These are phyloP conservation scores for Salmo trutta DNA, from an alignment of 2,797 vertebrate genomes.

Conservation along the genomic window DNA sequence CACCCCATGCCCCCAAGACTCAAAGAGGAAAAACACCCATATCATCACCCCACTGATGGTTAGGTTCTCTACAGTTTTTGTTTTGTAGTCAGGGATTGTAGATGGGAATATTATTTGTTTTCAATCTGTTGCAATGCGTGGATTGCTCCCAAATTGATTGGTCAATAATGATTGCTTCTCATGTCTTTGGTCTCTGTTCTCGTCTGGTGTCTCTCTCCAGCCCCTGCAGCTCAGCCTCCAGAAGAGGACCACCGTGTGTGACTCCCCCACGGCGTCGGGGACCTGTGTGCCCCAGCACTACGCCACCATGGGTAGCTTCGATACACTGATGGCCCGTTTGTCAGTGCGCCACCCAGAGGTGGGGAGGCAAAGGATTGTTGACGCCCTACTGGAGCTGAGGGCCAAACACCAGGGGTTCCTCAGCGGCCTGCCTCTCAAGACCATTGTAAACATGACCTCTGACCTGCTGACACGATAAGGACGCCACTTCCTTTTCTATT, in stretches of 20 bases:
- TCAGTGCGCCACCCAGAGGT: slow-evolving; percentile 53
- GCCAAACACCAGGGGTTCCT: slow-evolving; percentile 51
- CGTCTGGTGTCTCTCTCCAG: slow-evolving; percentile 4
- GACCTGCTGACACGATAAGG: slow-evolving; percentile 52
- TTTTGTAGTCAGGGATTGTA: neutral
- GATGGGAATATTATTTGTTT: neutral
- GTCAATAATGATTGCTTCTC: neutral
- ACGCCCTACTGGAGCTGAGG: slow-evolving; percentile 62
- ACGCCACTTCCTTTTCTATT: neutral
- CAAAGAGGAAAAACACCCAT: neutral
- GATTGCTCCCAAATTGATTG: neutral
- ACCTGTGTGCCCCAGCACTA: no score
- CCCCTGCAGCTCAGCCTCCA: slow-evolving; percentile 32
- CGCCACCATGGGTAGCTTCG: slow-evolving; percentile 62
- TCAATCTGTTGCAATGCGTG: neutral
- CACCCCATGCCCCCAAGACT: neutral
- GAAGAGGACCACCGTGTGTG: slow-evolving; percentile 40
- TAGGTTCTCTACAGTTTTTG: neutral
- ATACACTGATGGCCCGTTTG: slow-evolving; percentile 65
- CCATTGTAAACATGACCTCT: slow-evolving; percentile 69
- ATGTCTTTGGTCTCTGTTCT: neutral
- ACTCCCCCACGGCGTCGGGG: slow-evolving; percentile 27
- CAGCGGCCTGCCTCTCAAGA: slow-evolving; percentile 55
- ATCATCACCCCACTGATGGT: neutral
- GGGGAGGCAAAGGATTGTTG: slow-evolving; percentile 51